phyloP scores from a whole-genome alignment of 2,888 invertebrate species.

The Pocota personata region DNA sequence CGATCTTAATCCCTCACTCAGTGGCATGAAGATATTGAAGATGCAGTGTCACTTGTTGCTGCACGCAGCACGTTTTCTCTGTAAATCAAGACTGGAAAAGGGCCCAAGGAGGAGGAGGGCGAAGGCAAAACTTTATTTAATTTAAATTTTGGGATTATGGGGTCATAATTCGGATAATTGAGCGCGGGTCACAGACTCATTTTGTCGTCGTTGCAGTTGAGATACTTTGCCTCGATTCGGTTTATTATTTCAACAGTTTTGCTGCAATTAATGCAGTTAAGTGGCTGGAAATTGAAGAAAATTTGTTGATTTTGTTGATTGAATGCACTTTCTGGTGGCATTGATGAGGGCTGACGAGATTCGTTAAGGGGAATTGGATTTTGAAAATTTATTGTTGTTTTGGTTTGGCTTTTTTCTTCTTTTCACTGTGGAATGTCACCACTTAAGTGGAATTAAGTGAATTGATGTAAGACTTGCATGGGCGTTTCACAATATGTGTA shows the following conservation, averaged over 20 bases:
- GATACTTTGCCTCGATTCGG: neutral
- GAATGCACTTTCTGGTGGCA: constrained; percentile 18
- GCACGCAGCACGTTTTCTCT: constrained; percentile 4
- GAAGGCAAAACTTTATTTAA: neutral
- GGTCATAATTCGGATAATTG: constrained; percentile 55
- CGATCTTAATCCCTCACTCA: constrained; percentile 44
- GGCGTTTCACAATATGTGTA: constrained; percentile 14
- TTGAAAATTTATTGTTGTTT: constrained; percentile 9
- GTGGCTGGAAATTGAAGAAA: constrained; percentile 15
- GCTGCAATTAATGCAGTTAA: constrained; percentile 51
- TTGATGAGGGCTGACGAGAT: neutral
- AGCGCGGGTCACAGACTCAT: constrained; percentile 22
- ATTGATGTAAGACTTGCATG: neutral
- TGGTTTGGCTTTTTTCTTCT: neutral
- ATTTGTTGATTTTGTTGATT: constrained; percentile 56
- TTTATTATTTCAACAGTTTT: constrained; percentile 50
- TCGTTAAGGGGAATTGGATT: constrained; percentile 8
- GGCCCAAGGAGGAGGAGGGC: neutral
- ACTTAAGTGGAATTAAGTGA: neutral
- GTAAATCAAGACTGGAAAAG: neutral
- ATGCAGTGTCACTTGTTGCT: constrained; percentile 32
- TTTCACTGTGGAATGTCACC: neutral
- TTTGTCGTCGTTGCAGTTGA: neutral
- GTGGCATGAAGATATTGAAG: too few species aligned
- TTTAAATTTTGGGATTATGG: constrained; percentile 42